These are phyloP conservation scores for Acleris holmiana DNA, from an alignment of 2,888 invertebrate genomes.

Conservation along the genomic window DNA sequence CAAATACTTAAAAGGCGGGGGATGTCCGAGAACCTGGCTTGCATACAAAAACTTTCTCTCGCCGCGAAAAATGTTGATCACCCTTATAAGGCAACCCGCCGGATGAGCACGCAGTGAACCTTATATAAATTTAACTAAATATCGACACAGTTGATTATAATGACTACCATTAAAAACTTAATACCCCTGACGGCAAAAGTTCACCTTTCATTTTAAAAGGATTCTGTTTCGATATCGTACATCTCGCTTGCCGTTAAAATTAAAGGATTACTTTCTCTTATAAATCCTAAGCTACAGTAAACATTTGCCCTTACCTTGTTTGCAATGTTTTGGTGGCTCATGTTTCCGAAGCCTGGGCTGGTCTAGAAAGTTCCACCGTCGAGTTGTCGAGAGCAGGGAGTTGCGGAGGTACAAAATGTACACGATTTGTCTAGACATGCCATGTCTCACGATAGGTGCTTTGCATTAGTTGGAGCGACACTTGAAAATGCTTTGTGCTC, in stretches of 20 bases:
- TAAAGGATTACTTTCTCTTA: conserved; percentile 4
- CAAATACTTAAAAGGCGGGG: conserved; percentile 72
- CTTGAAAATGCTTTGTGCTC: conserved; percentile 48
- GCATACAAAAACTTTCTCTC: conserved; percentile 76
- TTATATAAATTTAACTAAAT: conserved; percentile 53
- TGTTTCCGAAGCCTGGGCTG: conserved; percentile 35
- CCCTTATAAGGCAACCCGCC: conserved; percentile 70
- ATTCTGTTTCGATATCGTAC: conserved; percentile 11
- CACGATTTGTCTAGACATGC: conserved; percentile 65
- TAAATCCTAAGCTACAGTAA: conserved; percentile 2
- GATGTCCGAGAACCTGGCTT: conserved; percentile 57
- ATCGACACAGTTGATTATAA: conserved; percentile 47
- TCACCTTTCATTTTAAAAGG: conserved; percentile 26
- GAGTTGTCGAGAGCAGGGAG: conserved; percentile 30
- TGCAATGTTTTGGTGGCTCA: conserved; percentile 27
- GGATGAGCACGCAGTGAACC: conserved; percentile 55
- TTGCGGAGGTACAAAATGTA: conserved; percentile 51
- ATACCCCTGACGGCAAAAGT: conserved; percentile 27
- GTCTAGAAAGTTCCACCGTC: conserved; percentile 62
- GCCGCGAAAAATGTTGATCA: conserved; percentile 65
- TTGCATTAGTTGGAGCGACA: conserved; percentile 47
- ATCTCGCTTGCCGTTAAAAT: not conserved
- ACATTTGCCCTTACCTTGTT: conserved; percentile 7
- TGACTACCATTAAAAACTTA: conserved; percentile 34
- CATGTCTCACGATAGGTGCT: conserved; percentile 51